A percentile compares a stretch with the other conserved stretches of the same genome.
phyloP scores from a whole-genome alignment of 1,140 invertebrate genomes.

The Drosophila neocordata region DNA sequence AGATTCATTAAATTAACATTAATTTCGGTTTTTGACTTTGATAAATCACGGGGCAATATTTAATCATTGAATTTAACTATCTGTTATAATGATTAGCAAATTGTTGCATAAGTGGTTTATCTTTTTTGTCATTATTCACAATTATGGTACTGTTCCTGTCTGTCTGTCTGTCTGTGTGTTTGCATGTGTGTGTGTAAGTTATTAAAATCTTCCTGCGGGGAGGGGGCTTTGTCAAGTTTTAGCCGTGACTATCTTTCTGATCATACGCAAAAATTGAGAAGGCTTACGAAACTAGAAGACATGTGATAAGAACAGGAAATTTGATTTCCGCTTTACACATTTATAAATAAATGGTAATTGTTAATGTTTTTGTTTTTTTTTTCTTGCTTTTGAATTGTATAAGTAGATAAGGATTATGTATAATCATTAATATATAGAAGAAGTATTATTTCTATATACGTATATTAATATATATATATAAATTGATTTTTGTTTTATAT shows the following conservation, averaged over 20 bases:
- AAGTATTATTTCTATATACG: slow-evolving; percentile 56
- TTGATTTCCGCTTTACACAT: slow-evolving; percentile 80
- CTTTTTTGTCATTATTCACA: neutral
- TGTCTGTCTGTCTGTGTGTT: neutral
- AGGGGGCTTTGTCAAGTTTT: slow-evolving; percentile 15
- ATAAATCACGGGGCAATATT: neutral
- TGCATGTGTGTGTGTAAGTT: neutral
- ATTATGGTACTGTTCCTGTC: neutral
- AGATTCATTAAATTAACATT: neutral
- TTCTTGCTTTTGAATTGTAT: slow-evolving; percentile 43
- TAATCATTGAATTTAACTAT: slow-evolving; percentile 1
- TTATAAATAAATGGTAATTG: slow-evolving; percentile 65
- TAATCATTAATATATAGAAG: slow-evolving; percentile 52
- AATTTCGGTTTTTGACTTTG: neutral
- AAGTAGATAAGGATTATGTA: slow-evolving; percentile 71
- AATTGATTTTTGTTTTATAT: slow-evolving; percentile 34
- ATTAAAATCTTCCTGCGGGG: slow-evolving; percentile 9
- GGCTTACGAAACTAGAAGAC: slow-evolving; percentile 73
- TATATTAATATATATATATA: slow-evolving; percentile 31
- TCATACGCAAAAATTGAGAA: slow-evolving; percentile 53
- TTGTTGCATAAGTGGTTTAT: neutral
- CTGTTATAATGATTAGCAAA: neutral
- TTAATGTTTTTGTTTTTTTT: slow-evolving; percentile 14
- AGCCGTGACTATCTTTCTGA: slow-evolving; percentile 19
- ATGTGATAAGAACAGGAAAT: slow-evolving; percentile 76